Base-by-base conservation (phyloP, 1,140 invertebrate species). In the Ostrea edulis region DNA sequence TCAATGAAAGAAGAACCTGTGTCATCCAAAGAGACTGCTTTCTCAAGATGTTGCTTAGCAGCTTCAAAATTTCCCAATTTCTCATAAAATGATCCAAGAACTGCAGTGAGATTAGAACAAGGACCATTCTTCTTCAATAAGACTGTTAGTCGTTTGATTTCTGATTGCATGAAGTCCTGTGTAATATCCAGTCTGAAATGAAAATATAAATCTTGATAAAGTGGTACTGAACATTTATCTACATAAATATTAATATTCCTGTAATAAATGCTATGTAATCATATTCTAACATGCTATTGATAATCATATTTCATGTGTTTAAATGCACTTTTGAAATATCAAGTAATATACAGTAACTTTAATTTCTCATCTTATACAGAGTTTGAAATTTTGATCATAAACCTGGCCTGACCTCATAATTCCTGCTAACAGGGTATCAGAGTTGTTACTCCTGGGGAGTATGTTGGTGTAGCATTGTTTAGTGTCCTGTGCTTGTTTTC, bases 61-160 rank as follows among this genome's bases (percentile, higher is more conserved):
- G 85, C 52, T n/a, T 65, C 54, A 9, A 86, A 44, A 25, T 90
- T 55, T 51, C 84, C 83, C 25, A 87, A 84, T 71, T 85, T 89
- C 22, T 92, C 91, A 55, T 87, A 84, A 11, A 89, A 88, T 20
- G 91, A 89, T 14, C 86, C 91, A 9, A 92, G 82, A 20, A 88
- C 87, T 62, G 90, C 90, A 85, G 86, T 58, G n/a, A 89, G n/a
- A 82, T 87, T 81, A n/a, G 82, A 83, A 20, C 52, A 84, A 52
- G 17, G 14, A 12, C 55, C 86, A 55, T 52, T 3, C 14, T 65
- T 65, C 25, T 77, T 25, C 62, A 89, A 22, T 7, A 25, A 29
- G 14, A 29, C 53, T 71, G 81, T 86, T 35, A 91, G 55, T 68
- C 87, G 83, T 0, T 87, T 44, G 25, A 86, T 84, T 58, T 91